Base-by-base conservation (phyloP, 1,140 invertebrate genomes). In the Neotoxoptera formosana region DNA sequence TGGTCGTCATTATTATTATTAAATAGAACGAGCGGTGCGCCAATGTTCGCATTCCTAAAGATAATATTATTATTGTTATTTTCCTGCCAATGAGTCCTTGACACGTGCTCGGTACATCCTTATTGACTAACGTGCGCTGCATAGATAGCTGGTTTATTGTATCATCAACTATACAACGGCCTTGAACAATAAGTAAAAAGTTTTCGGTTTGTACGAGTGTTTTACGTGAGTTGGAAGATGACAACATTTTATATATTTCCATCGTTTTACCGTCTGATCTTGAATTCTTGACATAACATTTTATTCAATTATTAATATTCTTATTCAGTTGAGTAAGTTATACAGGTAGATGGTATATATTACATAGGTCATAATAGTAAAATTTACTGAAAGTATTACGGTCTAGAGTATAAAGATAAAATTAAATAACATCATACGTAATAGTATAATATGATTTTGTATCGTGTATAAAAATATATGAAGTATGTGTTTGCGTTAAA, bases 1-100 rank as follows among this genome's bases (percentile, higher is more conserved):
- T 9, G 9, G n/a, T 67, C n/a, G n/a, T 67, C 7, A n/a, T 56
- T 53, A 53, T 60, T 30, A 30, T 60, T 67, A 67, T 67, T 53
- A 53, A 53, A 67, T n/a, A 67, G 30, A 23, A 67, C 30, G 30
- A 30, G 17, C 21, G 30, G 60, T n/a, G 3, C 30, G 14, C 14
- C 11, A n/a, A n/a, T 67, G 14, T 67, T 67, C 30, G 7, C 60
- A 67, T 67, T 67, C n/a, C 60, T 30, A 67, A 67, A 67, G 60
- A 67, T 67, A 67, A 67, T n/a, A n/a, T n/a, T n/a, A 67, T 67
- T 67, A n/a, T 67, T 67, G 30, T 67, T 67, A n/a, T 67, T 67
- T 67, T 67, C 30, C 30, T 67, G 30, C 30, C 30, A 67, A 67
- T 67, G n/a, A 67, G 60, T 67, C 60, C 60, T 67, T 67, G 60